These are phyloP conservation scores for Acromyrmex heyeri DNA, from an alignment of 1,140 invertebrate species.

Conservation along the genomic window DNA sequence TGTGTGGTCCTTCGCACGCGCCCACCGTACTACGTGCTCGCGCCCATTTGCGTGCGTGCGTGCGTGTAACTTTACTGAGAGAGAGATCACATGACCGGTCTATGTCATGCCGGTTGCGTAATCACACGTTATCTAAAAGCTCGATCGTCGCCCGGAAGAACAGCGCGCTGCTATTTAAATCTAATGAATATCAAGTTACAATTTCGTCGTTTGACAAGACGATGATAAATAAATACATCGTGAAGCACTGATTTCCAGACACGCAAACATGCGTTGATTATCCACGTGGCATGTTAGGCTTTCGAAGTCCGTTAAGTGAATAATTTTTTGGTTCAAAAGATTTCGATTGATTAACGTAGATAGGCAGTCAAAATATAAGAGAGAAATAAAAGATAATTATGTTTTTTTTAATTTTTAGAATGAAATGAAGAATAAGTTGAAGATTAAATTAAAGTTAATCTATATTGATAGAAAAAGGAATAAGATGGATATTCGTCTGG, in stretches of 20 bases:
- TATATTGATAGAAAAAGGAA: too few species aligned
- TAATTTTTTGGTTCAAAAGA: conserved; percentile 10
- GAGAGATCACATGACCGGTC: conserved; percentile 18
- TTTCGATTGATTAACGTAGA: conserved; percentile 5
- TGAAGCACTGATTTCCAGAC: not conserved
- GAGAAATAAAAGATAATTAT: conserved; percentile 21
- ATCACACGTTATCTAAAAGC: conserved; percentile 35
- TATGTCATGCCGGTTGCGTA: conserved; percentile 30
- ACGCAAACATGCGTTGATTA: conserved; percentile 1
- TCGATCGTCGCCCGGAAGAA: conserved; percentile 6
- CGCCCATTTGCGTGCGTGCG: conserved; percentile 2
- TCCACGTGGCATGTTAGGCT: not conserved
- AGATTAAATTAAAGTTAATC: too few species aligned
- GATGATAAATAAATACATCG: conserved; percentile 46
- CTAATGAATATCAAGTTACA: conserved; percentile 49
- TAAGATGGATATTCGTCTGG: too few species aligned
- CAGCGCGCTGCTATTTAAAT: conserved; percentile 40
- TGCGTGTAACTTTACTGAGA: conserved; percentile 3
- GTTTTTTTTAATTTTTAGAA: too few species aligned
- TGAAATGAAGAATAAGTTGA: too few species aligned
- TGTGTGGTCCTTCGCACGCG: conserved; percentile 75
- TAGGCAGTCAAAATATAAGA: not conserved
- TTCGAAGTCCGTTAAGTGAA: not conserved
- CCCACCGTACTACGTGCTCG: conserved; percentile 39
- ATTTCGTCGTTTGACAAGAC: conserved; percentile 23